phyloP scores from a whole-genome alignment of 2,888 invertebrate genomes.

The Pachliopta kotzebuea region DNA sequence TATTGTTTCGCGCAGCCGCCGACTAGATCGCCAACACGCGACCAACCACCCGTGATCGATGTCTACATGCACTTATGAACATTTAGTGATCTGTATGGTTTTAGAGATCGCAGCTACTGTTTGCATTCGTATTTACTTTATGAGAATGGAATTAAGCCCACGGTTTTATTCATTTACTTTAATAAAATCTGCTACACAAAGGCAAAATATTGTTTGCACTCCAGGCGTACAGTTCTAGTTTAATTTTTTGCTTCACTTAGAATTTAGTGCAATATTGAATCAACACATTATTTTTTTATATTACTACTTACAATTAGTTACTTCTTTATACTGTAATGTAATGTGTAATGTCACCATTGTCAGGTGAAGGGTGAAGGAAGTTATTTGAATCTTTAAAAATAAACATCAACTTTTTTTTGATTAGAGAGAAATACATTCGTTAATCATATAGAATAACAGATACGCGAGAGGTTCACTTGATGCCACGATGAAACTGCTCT shows the following conservation, averaged over 20 bases:
- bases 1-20: constrained; percentile 58
- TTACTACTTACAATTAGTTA: no score
- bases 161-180: background rate
- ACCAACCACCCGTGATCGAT: constrained; percentile 45
- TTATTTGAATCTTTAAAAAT: no score
- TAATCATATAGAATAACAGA: no score
- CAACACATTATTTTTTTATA: no score
- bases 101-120: constrained; percentile 28
- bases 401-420: no score
- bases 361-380: no score
- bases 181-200: background rate
- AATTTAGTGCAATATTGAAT: no score
- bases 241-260: background rate
- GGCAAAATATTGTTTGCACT: background rate
- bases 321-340: no score
- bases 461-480: no score
- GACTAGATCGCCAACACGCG: constrained; percentile 59
- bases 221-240: background rate
- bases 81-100: constrained; percentile 41
- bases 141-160: background rate
- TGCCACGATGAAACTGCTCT: no score
- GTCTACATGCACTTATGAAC: constrained; percentile 55
- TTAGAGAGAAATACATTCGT: no score
- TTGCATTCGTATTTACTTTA: constrained; percentile 9
- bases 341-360: no score